phyloP scores from a whole-genome alignment of 2,888 invertebrate species.

The Cynaeus angustus region DNA sequence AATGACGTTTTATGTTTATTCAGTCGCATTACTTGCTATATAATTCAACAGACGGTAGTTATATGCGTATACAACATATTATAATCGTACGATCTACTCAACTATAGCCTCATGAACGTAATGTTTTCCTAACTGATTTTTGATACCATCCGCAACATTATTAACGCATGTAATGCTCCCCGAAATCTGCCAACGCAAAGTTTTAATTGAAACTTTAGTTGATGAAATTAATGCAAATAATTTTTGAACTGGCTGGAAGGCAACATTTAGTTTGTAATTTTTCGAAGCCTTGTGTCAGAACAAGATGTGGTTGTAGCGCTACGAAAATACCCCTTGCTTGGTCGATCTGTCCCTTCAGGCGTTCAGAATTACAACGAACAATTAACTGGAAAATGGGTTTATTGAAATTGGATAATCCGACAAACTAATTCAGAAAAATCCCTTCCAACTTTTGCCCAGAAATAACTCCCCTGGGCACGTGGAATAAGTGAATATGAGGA shows the following conservation, averaged over 20 bases:
- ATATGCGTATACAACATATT: too few relatives aligned
- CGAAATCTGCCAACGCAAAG: background rate
- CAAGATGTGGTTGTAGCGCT: conserved; percentile 60
- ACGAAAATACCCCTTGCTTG: conserved; percentile 56
- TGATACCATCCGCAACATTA: too few relatives aligned
- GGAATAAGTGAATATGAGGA: too few relatives aligned
- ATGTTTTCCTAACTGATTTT: too few relatives aligned
- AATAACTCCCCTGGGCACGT: background rate
- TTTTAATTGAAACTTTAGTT: conserved; percentile 39
- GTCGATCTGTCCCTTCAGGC: conserved; percentile 54
- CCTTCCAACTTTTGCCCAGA: background rate
- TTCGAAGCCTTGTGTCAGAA: conserved; percentile 63
- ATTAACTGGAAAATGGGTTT: conserved; percentile 62
- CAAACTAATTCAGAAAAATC: conserved; percentile 35
- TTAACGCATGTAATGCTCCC: too few relatives aligned
- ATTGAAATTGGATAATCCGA: conserved; percentile 57
- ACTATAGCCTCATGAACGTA: too few relatives aligned
- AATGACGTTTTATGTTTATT: too few relatives aligned
- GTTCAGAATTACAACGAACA: conserved; percentile 58
- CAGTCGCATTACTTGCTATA: too few relatives aligned
- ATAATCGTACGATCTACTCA: too few relatives aligned
- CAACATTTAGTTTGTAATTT: conserved; percentile 53
- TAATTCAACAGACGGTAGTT: too few relatives aligned
- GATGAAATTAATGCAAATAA: conserved; percentile 59
- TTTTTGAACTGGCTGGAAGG: conserved; percentile 60